Conservation (phyloP, 2,888 invertebrate species). For the Drosophila multiciliata region DNA sequence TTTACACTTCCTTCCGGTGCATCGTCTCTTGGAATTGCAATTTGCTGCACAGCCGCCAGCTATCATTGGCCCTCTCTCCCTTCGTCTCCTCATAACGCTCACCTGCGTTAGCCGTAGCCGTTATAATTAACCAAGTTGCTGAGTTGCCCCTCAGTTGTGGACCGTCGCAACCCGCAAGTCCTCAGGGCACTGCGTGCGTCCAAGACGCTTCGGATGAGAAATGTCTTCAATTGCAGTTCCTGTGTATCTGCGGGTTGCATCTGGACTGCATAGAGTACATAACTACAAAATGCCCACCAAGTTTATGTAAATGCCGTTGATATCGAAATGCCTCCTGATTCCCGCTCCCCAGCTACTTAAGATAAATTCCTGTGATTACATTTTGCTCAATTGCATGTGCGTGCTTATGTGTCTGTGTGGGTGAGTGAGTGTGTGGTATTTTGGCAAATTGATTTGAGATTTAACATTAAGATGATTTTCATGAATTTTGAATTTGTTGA, state of each 20-base stretch:
- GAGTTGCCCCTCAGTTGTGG: slow-evolving; percentile 24
- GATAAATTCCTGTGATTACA: slow-evolving; percentile 76
- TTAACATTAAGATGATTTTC: slow-evolving; percentile 67
- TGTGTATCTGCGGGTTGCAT: slow-evolving; percentile 70
- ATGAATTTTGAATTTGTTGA: slow-evolving; percentile 59
- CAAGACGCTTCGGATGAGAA: slow-evolving; percentile 65
- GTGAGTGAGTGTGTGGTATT: slow-evolving; percentile 34
- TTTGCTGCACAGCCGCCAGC: slow-evolving; percentile 58
- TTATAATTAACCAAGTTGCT: slow-evolving; percentile 79
- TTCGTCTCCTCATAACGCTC: slow-evolving; percentile 52
- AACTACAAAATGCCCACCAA: slow-evolving; percentile 67
- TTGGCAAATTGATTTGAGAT: slow-evolving; percentile 67
- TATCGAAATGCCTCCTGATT: slow-evolving; percentile 48
- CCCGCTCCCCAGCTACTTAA: slow-evolving; percentile 61
- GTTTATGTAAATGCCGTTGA: slow-evolving; percentile 71
- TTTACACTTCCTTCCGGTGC: slow-evolving; percentile 81
- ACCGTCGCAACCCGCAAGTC: slow-evolving; percentile 15
- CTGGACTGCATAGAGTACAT: slow-evolving; percentile 41
- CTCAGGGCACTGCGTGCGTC: slow-evolving; percentile 1
- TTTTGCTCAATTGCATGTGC: slow-evolving; percentile 74
- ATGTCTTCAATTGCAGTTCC: slow-evolving; percentile 78
- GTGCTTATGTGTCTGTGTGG: slow-evolving; percentile 20
- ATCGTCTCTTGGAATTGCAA: slow-evolving; percentile 73
- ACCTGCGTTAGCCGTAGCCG: slow-evolving; percentile 60
- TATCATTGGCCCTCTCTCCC: slow-evolving; percentile 15